These are phyloP conservation scores for Cryptocheilus praepositus DNA, from an alignment of 2,888 invertebrate species.

Conservation along the genomic window DNA sequence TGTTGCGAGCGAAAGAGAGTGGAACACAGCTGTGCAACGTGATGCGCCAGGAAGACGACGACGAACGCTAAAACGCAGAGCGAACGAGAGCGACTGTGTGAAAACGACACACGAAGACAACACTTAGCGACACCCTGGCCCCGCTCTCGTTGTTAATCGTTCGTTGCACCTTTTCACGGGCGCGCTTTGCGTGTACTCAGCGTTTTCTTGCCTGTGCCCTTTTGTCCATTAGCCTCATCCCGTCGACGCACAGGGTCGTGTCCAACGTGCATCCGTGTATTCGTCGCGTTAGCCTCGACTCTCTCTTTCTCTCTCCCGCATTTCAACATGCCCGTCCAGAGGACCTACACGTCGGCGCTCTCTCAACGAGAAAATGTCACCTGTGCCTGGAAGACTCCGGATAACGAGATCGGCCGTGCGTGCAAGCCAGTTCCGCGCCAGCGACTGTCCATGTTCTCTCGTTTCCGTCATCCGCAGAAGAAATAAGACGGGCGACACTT, in stretches of 20 bases:
- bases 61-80: conserved; percentile 10
- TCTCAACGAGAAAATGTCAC: conserved; percentile 52
- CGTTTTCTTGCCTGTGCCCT: conserved; percentile 61
- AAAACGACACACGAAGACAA: conserved; percentile 61
- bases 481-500: no score
- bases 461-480: no score
- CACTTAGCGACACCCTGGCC: conserved; percentile 62
- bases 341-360: conserved; percentile 4
- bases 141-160: conserved; percentile 65
- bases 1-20: neutral
- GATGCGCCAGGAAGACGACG: conserved; percentile 11
- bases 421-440: conserved; percentile 42
- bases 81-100: conserved; percentile 50
- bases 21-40: neutral
- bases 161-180: conserved; percentile 67
- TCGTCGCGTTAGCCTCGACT: conserved; percentile 16
- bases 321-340: conserved; percentile 1
- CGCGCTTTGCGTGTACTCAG: conserved; percentile 39
- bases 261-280: conserved; percentile 20
- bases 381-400: conserved; percentile 58
- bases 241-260: conserved; percentile 38
- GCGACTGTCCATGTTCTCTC: conserved; percentile 11
- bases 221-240: conserved; percentile 68
- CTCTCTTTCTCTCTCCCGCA: conserved; percentile 6
- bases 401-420: conserved; percentile 62